phyloP scores from a whole-genome alignment of 2,888 invertebrate species.

The Spisula subtruncata region DNA sequence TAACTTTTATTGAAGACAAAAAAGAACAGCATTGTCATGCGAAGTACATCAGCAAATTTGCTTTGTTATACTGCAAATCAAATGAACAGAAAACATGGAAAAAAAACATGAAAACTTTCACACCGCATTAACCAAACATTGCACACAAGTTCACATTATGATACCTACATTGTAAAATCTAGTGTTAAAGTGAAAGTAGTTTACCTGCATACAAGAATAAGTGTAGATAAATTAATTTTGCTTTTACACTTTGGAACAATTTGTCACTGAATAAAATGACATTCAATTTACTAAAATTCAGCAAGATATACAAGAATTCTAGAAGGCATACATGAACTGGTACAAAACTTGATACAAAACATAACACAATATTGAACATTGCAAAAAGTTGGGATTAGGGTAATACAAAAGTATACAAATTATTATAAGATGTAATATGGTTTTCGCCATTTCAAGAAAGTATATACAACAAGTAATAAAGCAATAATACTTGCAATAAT shows the following conservation, averaged over 20 bases:
- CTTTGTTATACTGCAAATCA: constrained; percentile 12
- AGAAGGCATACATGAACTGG: no score
- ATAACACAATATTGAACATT: no score
- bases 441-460: constrained; percentile 8
- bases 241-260: neutral
- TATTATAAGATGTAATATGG: neutral
- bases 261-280: neutral
- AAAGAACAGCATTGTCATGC: constrained; percentile 28
- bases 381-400: neutral
- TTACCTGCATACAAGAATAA: no score
- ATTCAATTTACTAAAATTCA: no score
- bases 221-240: no score
- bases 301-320: no score
- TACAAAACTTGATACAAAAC: no score
- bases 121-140: constrained; percentile 13
- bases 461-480: constrained; percentile 5
- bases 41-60: constrained; percentile 12
- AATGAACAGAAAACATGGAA: constrained; percentile 12
- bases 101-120: constrained; percentile 18
- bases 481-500: neutral
- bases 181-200: no score
- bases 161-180: neutral
- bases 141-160: neutral
- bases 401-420: constrained; percentile 21
- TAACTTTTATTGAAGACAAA: constrained; percentile 29